phyloP scores from a whole-genome alignment of 2,113 vertebrate genomes.

The Chelonoidis abingdonii region DNA sequence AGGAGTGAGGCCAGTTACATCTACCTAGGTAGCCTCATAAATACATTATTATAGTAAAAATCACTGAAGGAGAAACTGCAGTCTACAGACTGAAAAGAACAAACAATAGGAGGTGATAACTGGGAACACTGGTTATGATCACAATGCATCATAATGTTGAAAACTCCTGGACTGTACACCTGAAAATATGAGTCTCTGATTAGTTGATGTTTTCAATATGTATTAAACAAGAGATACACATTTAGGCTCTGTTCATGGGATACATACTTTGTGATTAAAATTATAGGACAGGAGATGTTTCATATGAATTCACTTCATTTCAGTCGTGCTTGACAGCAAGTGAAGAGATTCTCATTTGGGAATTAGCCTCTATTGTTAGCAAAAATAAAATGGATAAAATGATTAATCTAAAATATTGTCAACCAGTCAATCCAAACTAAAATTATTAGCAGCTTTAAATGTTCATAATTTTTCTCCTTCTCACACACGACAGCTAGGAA shows the following conservation, averaged over 20 bases:
- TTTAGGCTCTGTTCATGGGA: background rate
- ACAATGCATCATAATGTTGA: background rate
- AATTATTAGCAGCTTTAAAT: too few relatives aligned
- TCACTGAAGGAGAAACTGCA: background rate
- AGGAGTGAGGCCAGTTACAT: background rate
- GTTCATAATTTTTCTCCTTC: too few relatives aligned
- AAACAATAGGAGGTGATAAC: background rate
- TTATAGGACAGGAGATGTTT: background rate
- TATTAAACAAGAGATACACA: background rate
- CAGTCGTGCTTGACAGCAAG: background rate
- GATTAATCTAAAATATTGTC: background rate
- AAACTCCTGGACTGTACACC: background rate
- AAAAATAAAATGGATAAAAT: background rate
- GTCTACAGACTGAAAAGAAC: background rate
- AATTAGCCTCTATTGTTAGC: slow-evolving; percentile 31
- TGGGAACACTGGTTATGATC: background rate
- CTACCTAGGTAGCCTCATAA: background rate
- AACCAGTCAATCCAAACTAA: background rate
- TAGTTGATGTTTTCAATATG: background rate
- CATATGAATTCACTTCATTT: background rate
- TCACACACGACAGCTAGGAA: too few relatives aligned
- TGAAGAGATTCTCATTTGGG: slow-evolving; percentile 16
- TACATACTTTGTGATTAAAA: background rate
- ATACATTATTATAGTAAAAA: background rate
- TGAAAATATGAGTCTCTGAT: background rate